Percentiles rank a stretch among this genome's conserved stretches.
Conservation (phyloP, 2,797 vertebrate species). For the Phalanger gymnotis region DNA sequence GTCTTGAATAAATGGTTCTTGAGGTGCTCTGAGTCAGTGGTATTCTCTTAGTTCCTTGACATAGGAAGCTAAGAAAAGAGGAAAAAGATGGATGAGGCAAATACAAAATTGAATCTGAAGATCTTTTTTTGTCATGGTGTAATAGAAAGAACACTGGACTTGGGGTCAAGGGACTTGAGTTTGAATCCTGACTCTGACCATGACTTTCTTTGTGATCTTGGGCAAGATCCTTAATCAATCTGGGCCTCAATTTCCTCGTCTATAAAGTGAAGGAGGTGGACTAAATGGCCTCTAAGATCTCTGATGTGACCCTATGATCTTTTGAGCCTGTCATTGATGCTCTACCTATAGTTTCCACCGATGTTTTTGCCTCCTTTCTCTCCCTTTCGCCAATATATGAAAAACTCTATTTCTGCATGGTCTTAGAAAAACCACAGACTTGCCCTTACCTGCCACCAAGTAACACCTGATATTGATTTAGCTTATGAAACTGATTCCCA, state of each 20-base stretch:
- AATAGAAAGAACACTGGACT: background rate
- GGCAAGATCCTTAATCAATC: background rate
- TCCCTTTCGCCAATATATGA: constrained; percentile 55
- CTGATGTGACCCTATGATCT: background rate
- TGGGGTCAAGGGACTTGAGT: background rate
- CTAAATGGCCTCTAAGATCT: background rate
- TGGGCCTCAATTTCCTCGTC: too few relatives aligned
- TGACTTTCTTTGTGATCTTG: background rate
- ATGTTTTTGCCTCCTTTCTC: constrained; percentile 38
- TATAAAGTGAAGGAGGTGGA: background rate
- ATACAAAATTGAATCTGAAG: background rate
- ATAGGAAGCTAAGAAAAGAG: background rate
- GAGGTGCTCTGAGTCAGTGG: background rate
- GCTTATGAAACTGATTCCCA: constrained; percentile 79
- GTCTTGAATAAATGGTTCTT: background rate
- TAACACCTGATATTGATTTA: constrained; percentile 79
- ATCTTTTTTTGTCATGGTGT: background rate
- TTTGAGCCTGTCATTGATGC: background rate
- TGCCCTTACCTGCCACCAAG: constrained; percentile 78
- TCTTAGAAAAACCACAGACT: constrained; percentile 76
- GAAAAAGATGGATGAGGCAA: background rate
- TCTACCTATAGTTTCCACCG: background rate
- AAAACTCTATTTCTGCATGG: constrained; percentile 73
- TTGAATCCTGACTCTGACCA: background rate
- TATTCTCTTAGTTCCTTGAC: background rate